Evolutionary conservation across 92 coral and sea anemone species (phyloP), one percentile per base, ranked within the genome.

Genomic region (Meandrina meandrites): DNA sequence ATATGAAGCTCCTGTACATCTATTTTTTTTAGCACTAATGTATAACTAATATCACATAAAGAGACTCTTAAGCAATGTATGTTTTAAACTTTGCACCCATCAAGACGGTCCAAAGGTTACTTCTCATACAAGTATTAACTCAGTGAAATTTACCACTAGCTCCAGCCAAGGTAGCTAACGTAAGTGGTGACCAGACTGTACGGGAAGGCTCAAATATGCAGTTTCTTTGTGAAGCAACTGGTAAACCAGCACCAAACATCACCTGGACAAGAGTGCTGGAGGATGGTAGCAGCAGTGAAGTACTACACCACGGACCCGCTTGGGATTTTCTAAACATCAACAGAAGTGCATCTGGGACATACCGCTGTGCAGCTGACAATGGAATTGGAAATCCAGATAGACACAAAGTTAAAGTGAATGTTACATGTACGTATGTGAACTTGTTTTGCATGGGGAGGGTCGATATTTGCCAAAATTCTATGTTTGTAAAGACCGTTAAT

Each of bases 291-390:
- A 48, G n/a, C 22, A 81, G 84, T 64, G 56, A 37, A 36, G 36
- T 64, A 24, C 84, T 81, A 36, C 48, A 60, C 30, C 60, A 19
- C 53, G 84, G 18, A 22, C 19, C 2, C 16, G 9, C 15, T 40
- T 56, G 69, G 53, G 3, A 27, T n/a, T 81, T 35, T 0, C 13
- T 37, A 64, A 42, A 71, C 37, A 71, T 71, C 74, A 81, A 66
- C 22, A 91, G 89, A 80, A 60, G 28, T 11, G 60, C 48, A 47
- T 68, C 82, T n/a, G 93, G 93, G 47, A 71, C 70, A 11, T 91
- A 88, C 57, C 35, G 42, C 30, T 91, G 93, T 67, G 48, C 85
- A 32, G 93, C 82, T 18, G 78, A 83, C 86, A 90, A 90, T 73
- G 88, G 93, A 2, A 79, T 90, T 48, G 90, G 87, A 67, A 76